Conservation (phyloP, 2,113 vertebrate species). For the Engystomops pustulosus region DNA sequence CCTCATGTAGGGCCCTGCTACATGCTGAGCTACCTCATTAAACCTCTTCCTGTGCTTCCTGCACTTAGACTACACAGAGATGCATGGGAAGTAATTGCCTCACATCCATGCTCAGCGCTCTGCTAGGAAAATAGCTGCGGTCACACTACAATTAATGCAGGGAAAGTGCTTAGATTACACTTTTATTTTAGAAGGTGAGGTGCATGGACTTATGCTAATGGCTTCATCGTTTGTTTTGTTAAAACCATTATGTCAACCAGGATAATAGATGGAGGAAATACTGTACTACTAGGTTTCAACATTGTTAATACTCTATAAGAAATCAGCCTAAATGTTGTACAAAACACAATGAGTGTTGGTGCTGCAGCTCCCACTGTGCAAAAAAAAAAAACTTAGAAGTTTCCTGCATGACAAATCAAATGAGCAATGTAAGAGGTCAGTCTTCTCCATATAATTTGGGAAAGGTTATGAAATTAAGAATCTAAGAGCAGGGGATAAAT, state of each 20-base stretch:
- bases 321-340: too few species aligned
- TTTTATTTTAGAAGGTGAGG: slow-evolving; percentile 12
- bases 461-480: background rate
- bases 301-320: background rate
- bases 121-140: slow-evolving; percentile 6
- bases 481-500: background rate
- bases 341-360: too few species aligned
- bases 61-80: slow-evolving; percentile 37
- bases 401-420: background rate
- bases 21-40: slow-evolving; percentile 57
- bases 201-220: background rate
- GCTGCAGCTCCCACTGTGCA: background rate
- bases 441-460: background rate
- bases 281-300: background rate
- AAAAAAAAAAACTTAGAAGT: too few species aligned
- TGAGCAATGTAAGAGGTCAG: background rate
- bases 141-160: background rate
- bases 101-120: background rate
- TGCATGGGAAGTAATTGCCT: slow-evolving; percentile 16
- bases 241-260: slow-evolving; percentile 9
- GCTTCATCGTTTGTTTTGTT: slow-evolving; percentile 11
- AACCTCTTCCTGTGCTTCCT: slow-evolving; percentile 54
- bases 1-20: slow-evolving; percentile 45
- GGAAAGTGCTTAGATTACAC: slow-evolving; percentile 22
- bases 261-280: background rate